A percentile compares a stretch with the other conserved stretches of the same genome.
Evolutionary conservation across 2,113 vertebrate species (phyloP).

Genomic region (Tachysurus fulvidraco): DNA sequence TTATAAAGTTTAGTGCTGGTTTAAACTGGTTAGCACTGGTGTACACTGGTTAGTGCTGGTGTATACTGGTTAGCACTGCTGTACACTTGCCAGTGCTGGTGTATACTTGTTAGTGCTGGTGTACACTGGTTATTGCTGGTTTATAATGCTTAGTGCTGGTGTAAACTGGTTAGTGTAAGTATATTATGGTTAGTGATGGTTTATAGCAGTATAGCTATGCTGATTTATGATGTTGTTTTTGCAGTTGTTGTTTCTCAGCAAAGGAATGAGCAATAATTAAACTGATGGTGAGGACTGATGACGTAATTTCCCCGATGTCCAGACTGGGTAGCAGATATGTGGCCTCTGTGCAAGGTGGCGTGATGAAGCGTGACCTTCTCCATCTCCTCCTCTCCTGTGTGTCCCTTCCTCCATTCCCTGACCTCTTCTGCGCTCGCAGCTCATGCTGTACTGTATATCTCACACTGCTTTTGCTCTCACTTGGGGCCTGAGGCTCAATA

Average conservation of each 20-base stretch:
- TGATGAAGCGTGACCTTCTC: slow-evolving; percentile 44
- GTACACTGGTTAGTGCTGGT: too few species aligned
- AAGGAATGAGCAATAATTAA: slow-evolving; percentile 29
- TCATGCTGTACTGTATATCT: slow-evolving; percentile 42
- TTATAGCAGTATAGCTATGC: not conserved
- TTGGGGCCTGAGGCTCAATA: slow-evolving; percentile 33
- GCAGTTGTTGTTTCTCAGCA: not conserved
- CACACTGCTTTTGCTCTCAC: slow-evolving; percentile 27
- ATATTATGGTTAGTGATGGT: too few species aligned
- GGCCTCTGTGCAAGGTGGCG: slow-evolving; percentile 23
- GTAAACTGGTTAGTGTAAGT: not conserved
- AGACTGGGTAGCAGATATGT: slow-evolving; percentile 27
- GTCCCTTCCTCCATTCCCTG: slow-evolving; percentile 14
- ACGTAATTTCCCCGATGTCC: slow-evolving; percentile 15
- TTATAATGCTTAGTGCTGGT: not conserved
- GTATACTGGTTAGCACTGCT: too few species aligned
- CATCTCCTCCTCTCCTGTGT: not conserved
- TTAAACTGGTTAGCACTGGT: too few species aligned
- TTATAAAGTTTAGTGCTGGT: too few species aligned
- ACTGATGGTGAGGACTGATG: slow-evolving; percentile 8
- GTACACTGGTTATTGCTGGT: not conserved
- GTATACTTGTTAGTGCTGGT: not conserved
- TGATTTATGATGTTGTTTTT: slow-evolving; percentile 19
- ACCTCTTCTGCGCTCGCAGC: slow-evolving; percentile 18
- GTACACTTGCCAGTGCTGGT: too few species aligned